Evolutionary conservation across 1,140 invertebrate species (phyloP).

Genomic region (Sogatella furcifera): DNA sequence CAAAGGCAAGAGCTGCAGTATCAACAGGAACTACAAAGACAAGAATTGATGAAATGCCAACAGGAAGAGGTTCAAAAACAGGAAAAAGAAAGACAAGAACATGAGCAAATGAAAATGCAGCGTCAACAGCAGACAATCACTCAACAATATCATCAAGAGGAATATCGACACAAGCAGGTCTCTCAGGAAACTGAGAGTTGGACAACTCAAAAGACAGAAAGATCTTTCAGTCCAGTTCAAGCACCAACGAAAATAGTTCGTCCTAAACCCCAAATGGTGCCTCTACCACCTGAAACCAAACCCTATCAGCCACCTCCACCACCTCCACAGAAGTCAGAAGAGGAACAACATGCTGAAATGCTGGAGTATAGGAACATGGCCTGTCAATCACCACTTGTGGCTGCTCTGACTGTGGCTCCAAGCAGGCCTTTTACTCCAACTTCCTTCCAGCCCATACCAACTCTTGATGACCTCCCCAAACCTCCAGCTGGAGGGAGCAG

Average conservation of each 20-base stretch:
- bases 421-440: conserved; percentile 44
- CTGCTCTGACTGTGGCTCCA: conserved; percentile 54
- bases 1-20: too few species aligned
- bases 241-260: neutral
- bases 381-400: conserved; percentile 41
- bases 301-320: conserved; percentile 14
- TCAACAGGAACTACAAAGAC: too few species aligned
- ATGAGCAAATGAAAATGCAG: too few species aligned
- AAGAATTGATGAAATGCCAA: too few species aligned
- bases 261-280: conserved; percentile 3
- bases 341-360: neutral
- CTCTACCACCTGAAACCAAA: conserved; percentile 18
- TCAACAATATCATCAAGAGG: too few species aligned
- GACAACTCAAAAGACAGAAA: neutral
- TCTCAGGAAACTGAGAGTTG: too few species aligned
- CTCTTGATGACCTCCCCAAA: conserved; percentile 2
- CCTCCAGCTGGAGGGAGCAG: neutral
- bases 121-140: too few species aligned
- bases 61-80: too few species aligned
- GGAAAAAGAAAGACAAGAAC: too few species aligned
- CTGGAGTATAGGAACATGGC: conserved; percentile 17
- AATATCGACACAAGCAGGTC: too few species aligned
- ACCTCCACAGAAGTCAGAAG: conserved; percentile 6
- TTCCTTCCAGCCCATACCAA: conserved; percentile 8
- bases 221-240: neutral